phyloP scores from a whole-genome alignment of 2,797 vertebrate genomes.

The Gobio occitaniae region DNA sequence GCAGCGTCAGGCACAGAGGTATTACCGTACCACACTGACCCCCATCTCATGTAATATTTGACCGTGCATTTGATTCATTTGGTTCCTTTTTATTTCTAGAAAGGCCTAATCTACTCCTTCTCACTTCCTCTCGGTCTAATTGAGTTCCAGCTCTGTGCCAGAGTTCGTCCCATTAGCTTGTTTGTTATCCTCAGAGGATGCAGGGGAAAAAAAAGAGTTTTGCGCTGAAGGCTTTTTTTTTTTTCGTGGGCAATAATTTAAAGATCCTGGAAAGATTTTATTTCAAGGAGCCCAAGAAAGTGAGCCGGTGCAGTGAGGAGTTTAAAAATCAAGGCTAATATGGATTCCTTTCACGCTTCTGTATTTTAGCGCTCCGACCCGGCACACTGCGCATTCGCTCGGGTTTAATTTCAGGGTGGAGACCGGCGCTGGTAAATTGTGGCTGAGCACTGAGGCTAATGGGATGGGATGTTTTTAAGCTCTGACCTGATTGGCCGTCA shows the following conservation, averaged over 20 bases:
- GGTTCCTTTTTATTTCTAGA: conserved; percentile 23
- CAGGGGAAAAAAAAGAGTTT: conserved; percentile 6
- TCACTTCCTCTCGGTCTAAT: conserved; percentile 54
- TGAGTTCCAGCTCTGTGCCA: conserved; percentile 53
- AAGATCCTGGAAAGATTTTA: conserved; percentile 58
- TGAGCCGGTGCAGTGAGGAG: background rate
- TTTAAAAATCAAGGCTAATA: conserved; percentile 27
- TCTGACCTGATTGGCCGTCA: background rate
- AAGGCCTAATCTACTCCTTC: conserved; percentile 53
- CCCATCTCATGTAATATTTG: conserved; percentile 47
- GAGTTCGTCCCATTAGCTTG: conserved; percentile 58
- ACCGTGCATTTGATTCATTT: conserved; percentile 40
- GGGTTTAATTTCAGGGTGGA: conserved; percentile 48
- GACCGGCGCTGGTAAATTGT: conserved; percentile 12
- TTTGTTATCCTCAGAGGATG: conserved; percentile 57
- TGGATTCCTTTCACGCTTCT: conserved; percentile 24
- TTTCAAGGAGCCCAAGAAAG: conserved; percentile 33
- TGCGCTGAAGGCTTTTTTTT: conserved; percentile 47
- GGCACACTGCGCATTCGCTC: conserved; percentile 16
- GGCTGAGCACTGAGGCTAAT: conserved; percentile 25
- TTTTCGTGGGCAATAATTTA: conserved; percentile 61
- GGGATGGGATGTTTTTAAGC: conserved; percentile 24
- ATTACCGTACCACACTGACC: conserved; percentile 3
- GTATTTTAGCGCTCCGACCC: background rate
- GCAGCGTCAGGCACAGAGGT: conserved; percentile 12